Conservation (phyloP, 2,888 invertebrate species). For the Parthenolecanium corni region DNA sequence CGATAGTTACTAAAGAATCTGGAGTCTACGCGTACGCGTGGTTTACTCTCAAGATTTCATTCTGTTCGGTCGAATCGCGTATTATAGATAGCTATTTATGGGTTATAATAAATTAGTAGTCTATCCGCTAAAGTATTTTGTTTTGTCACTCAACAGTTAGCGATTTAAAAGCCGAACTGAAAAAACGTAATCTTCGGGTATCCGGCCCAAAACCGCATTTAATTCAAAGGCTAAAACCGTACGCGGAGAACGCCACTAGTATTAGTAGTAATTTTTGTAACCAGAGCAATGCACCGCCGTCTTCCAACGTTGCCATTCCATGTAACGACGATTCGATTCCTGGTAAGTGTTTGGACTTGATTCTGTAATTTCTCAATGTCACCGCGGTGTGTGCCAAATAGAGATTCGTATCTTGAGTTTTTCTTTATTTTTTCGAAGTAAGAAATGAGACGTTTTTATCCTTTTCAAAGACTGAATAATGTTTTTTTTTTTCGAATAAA, state of each 20-base stretch:
- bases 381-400: no score
- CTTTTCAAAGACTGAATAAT: no score
- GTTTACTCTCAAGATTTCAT: no score
- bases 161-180: slow-evolving; percentile 86
- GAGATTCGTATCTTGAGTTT: no score
- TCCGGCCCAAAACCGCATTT: slow-evolving; percentile 93
- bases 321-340: slow-evolving; percentile 33
- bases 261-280: slow-evolving; percentile 35
- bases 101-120: not conserved
- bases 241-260: slow-evolving; percentile 45
- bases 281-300: not conserved
- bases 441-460: no score
- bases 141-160: slow-evolving; percentile 46
- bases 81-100: no score
- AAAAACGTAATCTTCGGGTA: slow-evolving; percentile 84
- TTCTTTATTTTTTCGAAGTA: no score
- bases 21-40: no score
- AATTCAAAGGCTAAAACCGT: slow-evolving; percentile 61
- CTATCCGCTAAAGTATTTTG: not conserved
- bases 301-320: slow-evolving; percentile 28
- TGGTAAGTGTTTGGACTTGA: slow-evolving; percentile 33
- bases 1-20: no score
- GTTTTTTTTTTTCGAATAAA: no score
- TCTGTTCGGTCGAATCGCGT: not conserved
- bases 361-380: no score